These are phyloP conservation scores for Anastrepha ludens DNA, from an alignment of 1,140 invertebrate genomes.

Conservation along the genomic window DNA sequence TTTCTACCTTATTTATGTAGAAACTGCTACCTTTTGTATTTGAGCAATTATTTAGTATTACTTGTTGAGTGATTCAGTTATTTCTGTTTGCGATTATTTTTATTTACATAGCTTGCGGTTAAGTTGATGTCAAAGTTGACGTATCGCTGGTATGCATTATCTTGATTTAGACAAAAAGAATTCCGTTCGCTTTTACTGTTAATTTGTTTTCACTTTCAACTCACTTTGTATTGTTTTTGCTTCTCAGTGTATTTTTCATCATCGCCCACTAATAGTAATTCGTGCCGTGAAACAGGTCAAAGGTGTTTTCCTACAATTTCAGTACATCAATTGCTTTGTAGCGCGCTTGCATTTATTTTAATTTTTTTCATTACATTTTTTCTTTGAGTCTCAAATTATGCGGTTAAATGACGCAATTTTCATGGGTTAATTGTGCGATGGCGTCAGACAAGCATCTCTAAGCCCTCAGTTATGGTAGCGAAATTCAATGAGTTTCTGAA, in stretches of 20 bases:
- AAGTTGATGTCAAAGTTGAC: conserved; percentile 25
- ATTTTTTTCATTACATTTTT: too few relatives aligned
- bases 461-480: background rate
- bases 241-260: conserved; percentile 6
- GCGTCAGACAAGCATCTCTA: conserved; percentile 2
- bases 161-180: background rate
- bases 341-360: background rate
- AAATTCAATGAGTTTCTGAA: conserved; percentile 5
- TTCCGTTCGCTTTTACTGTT: background rate
- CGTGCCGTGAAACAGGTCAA: conserved; percentile 28
- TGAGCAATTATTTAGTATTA: background rate
- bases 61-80: background rate
- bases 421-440: conserved; percentile 33
- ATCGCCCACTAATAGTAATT: background rate
- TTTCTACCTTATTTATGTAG: background rate
- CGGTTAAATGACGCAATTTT: conserved; percentile 52
- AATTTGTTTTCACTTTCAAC: background rate
- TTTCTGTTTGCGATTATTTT: background rate
- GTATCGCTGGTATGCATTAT: background rate
- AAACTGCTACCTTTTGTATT: background rate
- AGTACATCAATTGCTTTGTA: background rate
- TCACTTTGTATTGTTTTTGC: background rate
- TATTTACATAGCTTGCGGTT: background rate
- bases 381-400: background rate
- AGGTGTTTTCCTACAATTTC: conserved; percentile 16